These are phyloP conservation scores for Lacerta viridis DNA, from an alignment of 2,797 vertebrate genomes.

Conservation along the genomic window DNA sequence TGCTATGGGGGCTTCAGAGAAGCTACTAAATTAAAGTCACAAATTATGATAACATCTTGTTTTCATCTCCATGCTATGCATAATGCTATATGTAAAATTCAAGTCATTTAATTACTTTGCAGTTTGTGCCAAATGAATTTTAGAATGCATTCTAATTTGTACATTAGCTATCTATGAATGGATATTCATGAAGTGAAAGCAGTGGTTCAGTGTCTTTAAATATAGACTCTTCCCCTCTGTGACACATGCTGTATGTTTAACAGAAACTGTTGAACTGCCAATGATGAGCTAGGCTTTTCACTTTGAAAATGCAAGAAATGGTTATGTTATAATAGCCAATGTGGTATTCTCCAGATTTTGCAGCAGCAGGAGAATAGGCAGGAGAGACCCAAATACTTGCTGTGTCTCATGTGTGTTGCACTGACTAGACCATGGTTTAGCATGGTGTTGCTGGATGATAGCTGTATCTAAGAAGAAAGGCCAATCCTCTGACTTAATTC, in stretches of 20 bases:
- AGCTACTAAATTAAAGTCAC: constrained; percentile 24
- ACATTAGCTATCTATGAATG: constrained; percentile 38
- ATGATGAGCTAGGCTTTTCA: neutral
- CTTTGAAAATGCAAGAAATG: neutral
- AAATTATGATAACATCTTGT: neutral
- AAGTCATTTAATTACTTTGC: constrained; percentile 40
- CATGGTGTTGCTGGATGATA: too few species aligned
- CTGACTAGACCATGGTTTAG: too few species aligned
- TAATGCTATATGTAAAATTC: constrained; percentile 20
- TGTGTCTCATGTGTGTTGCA: too few species aligned
- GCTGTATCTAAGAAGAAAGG: too few species aligned
- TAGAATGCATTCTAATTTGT: constrained; percentile 34
- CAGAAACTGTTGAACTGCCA: neutral
- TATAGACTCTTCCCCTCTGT: neutral
- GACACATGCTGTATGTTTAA: neutral
- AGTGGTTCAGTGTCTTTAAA: constrained; percentile 35
- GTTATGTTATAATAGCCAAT: neutral
- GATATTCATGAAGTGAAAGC: neutral
- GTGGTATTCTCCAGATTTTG: too few species aligned
- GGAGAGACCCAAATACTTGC: too few species aligned
- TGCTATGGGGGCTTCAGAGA: neutral
- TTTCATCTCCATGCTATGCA: constrained; percentile 1
- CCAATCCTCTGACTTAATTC: too few species aligned
- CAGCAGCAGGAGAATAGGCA: too few species aligned
- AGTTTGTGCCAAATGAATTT: constrained; percentile 36